phyloP scores from a whole-genome alignment of 2,797 vertebrate species.

The Meriones psammophilus region DNA sequence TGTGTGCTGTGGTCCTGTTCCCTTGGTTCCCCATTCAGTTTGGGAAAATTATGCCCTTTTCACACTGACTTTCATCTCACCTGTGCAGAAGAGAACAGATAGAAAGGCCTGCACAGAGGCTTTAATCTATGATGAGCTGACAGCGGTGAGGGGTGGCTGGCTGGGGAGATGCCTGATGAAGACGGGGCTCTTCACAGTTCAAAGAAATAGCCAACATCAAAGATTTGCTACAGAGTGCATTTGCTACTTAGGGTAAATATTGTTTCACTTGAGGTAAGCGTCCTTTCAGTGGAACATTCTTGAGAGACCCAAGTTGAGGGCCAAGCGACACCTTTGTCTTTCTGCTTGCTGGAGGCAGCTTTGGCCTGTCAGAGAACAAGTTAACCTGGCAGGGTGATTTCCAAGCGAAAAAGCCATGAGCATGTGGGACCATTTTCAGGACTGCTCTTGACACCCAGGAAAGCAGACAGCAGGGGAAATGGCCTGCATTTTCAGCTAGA shows the following conservation, averaged over 20 bases:
- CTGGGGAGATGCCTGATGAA: background rate
- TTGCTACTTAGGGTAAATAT: background rate
- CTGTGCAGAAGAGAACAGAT: background rate
- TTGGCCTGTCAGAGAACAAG: fast-evolving
- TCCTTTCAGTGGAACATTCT: background rate
- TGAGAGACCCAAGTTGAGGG: background rate
- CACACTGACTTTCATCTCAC: background rate
- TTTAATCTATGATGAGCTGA: background rate
- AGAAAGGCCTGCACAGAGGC: background rate
- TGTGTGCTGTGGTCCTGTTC: background rate
- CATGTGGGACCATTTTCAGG: background rate
- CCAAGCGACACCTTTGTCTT: fast-evolving
- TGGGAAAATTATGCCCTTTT: background rate
- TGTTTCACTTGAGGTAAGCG: background rate
- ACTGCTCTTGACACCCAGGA: background rate
- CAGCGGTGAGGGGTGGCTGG: background rate
- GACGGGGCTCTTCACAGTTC: slow-evolving; percentile 3
- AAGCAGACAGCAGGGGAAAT: background rate
- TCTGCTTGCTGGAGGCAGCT: background rate
- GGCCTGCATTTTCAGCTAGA: background rate
- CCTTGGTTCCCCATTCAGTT: background rate
- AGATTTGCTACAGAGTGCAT: fast-evolving
- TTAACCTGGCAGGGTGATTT: background rate
- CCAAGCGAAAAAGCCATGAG: fast-evolving
- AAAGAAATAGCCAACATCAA: background rate